Percentiles rank a stretch among this genome's conserved stretches.
These are phyloP conservation scores for Sympetrum striolatum DNA, from an alignment of 2,888 invertebrate genomes.

Conservation along the genomic window DNA sequence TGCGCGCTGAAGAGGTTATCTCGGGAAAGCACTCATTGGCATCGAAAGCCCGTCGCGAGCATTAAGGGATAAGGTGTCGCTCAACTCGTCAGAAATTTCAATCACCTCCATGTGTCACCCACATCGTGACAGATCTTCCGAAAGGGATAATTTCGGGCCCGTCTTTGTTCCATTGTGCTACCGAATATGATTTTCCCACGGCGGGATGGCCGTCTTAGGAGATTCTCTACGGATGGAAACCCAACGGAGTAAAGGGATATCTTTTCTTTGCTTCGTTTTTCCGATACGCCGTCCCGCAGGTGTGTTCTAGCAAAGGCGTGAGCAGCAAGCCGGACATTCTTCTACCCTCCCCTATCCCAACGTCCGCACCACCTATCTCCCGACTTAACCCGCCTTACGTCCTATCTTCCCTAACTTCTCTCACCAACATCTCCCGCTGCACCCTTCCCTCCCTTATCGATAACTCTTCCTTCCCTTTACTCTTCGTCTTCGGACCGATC, in stretches of 20 bases:
- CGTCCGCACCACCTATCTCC: neutral
- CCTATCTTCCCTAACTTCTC: neutral
- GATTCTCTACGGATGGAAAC: neutral
- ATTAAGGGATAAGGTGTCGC: neutral
- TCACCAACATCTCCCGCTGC: neutral
- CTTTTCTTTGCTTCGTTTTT: neutral
- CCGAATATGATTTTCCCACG: constrained; percentile 3
- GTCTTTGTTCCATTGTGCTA: neutral
- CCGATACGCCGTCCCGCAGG: neutral
- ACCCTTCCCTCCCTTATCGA: neutral
- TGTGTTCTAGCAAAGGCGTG: constrained; percentile 27
- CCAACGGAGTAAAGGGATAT: neutral
- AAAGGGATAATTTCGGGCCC: neutral
- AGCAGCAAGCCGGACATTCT: constrained; percentile 27
- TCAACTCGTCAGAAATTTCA: neutral
- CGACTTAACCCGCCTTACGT: neutral
- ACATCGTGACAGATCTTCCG: neutral
- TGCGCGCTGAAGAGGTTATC: too few relatives aligned
- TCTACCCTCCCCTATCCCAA: neutral
- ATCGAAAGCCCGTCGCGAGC: too few relatives aligned
- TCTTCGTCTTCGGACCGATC: neutral
- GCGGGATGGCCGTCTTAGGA: neutral
- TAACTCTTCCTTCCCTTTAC: neutral
- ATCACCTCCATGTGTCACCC: neutral
- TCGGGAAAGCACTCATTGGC: too few relatives aligned